These are phyloP conservation scores for Rhagoletis pomonella DNA, from an alignment of 1,140 invertebrate genomes.

Conservation along the genomic window DNA sequence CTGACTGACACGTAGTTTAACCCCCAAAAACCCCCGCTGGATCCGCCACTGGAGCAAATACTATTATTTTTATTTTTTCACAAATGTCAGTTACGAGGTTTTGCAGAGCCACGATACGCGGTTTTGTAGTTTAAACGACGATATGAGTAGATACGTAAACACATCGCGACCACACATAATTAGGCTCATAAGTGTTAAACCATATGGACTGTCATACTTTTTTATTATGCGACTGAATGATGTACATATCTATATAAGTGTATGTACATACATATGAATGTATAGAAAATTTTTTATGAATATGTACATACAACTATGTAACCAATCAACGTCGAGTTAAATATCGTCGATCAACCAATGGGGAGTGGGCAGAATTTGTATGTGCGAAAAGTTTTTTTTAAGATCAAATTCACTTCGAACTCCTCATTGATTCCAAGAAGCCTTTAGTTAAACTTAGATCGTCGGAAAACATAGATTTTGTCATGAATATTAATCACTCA, in stretches of 20 bases:
- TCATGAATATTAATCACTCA: neutral
- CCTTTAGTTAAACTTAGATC: neutral
- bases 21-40: too few species aligned
- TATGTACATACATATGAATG: neutral
- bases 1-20: too few species aligned
- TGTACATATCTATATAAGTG: neutral
- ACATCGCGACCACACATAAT: slow-evolving; percentile 8
- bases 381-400: neutral
- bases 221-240: neutral
- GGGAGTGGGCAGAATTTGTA: neutral
- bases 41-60: too few species aligned
- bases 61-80: too few species aligned
- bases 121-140: too few species aligned
- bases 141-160: neutral
- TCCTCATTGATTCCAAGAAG: neutral
- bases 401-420: neutral
- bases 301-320: neutral
- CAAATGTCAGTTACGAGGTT: too few species aligned
- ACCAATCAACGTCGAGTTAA: slow-evolving; percentile 13
- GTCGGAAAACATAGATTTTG: neutral
- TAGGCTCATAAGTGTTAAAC: slow-evolving; percentile 52
- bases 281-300: neutral
- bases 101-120: too few species aligned
- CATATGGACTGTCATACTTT: neutral
- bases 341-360: neutral